Evolutionary conservation across 2,888 invertebrate species (phyloP).

Genomic region (Cheilosia grossa): DNA sequence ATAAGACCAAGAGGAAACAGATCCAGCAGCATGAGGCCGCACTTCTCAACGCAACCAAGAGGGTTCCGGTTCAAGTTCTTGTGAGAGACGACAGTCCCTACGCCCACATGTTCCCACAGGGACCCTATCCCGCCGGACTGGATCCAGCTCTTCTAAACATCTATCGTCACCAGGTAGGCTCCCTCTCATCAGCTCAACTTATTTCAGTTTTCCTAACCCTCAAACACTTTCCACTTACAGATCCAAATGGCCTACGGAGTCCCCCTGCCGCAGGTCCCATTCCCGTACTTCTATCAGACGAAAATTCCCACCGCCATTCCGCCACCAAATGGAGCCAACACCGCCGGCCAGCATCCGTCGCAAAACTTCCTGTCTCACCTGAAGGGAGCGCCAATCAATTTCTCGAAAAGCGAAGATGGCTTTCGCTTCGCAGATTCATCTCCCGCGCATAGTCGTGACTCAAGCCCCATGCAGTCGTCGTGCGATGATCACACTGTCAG

Average conservation of each 20-base stretch:
- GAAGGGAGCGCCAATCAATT: constrained; percentile 68
- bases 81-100: constrained; percentile 90
- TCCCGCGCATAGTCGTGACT: constrained; percentile 65
- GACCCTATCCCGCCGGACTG: constrained; percentile 79
- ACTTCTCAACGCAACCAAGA: constrained; percentile 87
- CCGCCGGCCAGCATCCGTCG: constrained; percentile 50
- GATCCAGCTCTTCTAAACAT: constrained; percentile 83
- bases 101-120: constrained; percentile 80
- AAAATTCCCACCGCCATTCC: constrained; percentile 83
- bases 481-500: constrained; percentile 56
- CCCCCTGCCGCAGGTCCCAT: constrained; percentile 82
- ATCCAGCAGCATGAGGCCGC: constrained; percentile 91
- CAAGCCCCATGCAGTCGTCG: constrained; percentile 56
- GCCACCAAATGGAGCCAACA: constrained; percentile 77
- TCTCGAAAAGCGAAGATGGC: constrained; percentile 56
- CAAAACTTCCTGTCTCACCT: constrained; percentile 74
- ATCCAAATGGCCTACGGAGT: constrained; percentile 83
- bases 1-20: constrained; percentile 97
- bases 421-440: constrained; percentile 57
- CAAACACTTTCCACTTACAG: constrained; percentile 68
- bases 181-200: no score
- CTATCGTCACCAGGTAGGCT: constrained; percentile 81
- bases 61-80: constrained; percentile 96
- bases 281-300: constrained; percentile 83
- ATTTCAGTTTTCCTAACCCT: not conserved